Evolutionary conservation across 2,797 vertebrate genomes (phyloP).

Genomic region (Brotula barbata): DNA sequence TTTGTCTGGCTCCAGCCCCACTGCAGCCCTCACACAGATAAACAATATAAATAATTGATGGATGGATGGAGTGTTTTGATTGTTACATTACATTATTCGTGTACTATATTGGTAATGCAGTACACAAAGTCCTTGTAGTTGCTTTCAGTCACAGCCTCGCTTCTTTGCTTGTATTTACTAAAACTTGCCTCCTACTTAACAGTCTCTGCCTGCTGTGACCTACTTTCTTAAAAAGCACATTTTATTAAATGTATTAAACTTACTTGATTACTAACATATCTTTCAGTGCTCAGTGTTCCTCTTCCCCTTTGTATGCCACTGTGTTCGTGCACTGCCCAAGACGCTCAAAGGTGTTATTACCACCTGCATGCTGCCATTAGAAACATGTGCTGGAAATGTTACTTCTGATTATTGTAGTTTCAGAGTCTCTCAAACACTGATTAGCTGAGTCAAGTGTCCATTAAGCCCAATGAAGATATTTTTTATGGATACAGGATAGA

Average conservation of each 20-base stretch:
- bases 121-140: neutral
- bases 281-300: slow-evolving; percentile 26
- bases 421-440: neutral
- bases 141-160: neutral
- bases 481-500: too few species aligned
- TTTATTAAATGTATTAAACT: slow-evolving; percentile 52
- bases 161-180: slow-evolving; percentile 17
- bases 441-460: neutral
- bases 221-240: slow-evolving; percentile 65
- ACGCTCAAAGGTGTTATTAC: slow-evolving; percentile 25
- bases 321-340: slow-evolving; percentile 22
- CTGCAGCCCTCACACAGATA: too few species aligned
- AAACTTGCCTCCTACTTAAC: slow-evolving; percentile 40
- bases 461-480: neutral
- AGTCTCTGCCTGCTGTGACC: slow-evolving; percentile 59
- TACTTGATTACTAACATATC: slow-evolving; percentile 36
- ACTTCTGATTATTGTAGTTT: slow-evolving; percentile 26
- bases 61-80: too few species aligned
- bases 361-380: slow-evolving; percentile 5
- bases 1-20: too few species aligned
- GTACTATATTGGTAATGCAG: slow-evolving; percentile 15
- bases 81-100: too few species aligned
- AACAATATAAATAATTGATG: too few species aligned
- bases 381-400: slow-evolving; percentile 19
- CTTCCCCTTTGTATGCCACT: neutral